Evolutionary conservation across 2,797 vertebrate genomes (phyloP), one percentile per base, ranked within the genome.

Genomic region (Hozukius guyotensis): DNA sequence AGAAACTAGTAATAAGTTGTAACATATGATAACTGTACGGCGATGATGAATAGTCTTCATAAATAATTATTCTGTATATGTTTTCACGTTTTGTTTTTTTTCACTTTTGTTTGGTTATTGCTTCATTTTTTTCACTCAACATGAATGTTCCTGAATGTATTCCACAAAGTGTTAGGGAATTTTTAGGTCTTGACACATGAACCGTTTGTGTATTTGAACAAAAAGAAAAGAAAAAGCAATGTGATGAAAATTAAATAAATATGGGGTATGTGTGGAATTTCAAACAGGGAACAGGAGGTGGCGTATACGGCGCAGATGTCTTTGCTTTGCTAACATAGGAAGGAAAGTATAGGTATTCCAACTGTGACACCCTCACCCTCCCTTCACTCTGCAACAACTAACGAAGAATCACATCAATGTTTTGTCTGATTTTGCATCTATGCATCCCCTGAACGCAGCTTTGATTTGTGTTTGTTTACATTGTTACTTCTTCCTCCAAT

Each of bases 81-180:
- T 94, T 42, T 93, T 93, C 93, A 93, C 92, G 94, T 95, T 77
- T 76, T 95, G 93, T 93, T 92, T 94, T 93, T 94, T 90, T 93
- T 93, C 87, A 93, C 91, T 95, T 95, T 95, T 70, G 62, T 88
- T 52, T 94, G 71, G 69, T 86, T 89, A 75, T 63, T 71, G 65
- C 83, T 84, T 96, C 29, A 75, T 46, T 46, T 46, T 85, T 97
- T 96, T 96, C 96, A 96, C 96, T 97, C 95, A 96, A 96, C 96
- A 96, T 97, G 96, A 98, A 97, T 97, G 97, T 97, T 97, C 95
- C 97, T 97, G 98, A 99, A 99, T 98, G 97, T 98, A 98, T 94
- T 97, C 97, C 95, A 96, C 95, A 93, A 96, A 96, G 95, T 97
- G 95, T 97, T 96, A 90, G 87, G 83, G 87, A 66, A 76, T 82